Base-by-base conservation (phyloP, 2,113 vertebrate species). In the Rhipidura dahli region DNA sequence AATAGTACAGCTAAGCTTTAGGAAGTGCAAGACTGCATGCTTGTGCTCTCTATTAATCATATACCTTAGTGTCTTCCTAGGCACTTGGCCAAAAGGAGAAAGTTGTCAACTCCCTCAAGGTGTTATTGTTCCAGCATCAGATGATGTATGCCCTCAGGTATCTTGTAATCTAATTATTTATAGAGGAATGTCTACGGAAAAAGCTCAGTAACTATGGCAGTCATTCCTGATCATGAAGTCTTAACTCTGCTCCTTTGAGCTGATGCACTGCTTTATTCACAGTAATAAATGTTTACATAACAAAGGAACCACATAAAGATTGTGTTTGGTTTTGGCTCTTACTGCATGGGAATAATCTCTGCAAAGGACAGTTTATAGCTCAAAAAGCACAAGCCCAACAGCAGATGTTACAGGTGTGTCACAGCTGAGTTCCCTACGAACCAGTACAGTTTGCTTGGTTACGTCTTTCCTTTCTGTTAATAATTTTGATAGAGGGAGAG, bases 131-230 rank as follows among this genome's bases (percentile, higher is more conserved):
- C 95, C 86, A 92, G 54, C 51, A 92, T 91, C 57, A 94, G 85
- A 90, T 40, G 42, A 92, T 92, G 84, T 94, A 88, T 69, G 77
- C 77, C 95, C 86, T 95, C 53, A 57, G 80, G 92, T 90, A 63
- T 72, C 80, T 90, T 92, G 93, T 93, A 94, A 95, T 93, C 53
- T 82, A 94, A 91, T 94, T 91, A 97, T 95, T 96, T 92, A 89
- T n/a, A 88, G 44, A 83, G 44, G 13, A 71, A 83, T 56, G 87
- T 83, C 77, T 83, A 87, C 93, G 28, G 54, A 87, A 89, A 90
- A 91, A 61, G 69, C 37, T 87, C 70, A 81, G 70, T 61, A 96
- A 90, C 92, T 91, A 26, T 35, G 50, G 44, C 51, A 91, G 71
- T 56, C 54, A 76, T 89, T 91, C 83, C 81, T 95, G 65, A 84